phyloP scores from a whole-genome alignment of 2,888 invertebrate species.

The Trissonchulus latispiculum region DNA sequence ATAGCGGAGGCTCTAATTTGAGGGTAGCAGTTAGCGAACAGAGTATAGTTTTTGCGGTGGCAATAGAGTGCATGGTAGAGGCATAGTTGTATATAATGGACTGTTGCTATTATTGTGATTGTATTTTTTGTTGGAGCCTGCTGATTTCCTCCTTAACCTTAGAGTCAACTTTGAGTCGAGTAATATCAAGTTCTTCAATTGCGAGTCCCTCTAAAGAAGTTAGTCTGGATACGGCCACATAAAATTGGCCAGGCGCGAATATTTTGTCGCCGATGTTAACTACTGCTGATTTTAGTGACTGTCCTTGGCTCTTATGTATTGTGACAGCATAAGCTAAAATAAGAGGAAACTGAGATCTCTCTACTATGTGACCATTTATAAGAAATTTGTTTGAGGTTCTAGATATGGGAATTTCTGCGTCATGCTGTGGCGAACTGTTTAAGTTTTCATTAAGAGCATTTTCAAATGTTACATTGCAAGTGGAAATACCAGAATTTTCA shows the following conservation, averaged over 20 bases:
- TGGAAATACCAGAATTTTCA: background rate
- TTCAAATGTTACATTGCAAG: background rate
- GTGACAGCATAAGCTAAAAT: background rate
- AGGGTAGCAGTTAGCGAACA: too few species aligned
- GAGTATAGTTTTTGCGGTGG: too few species aligned
- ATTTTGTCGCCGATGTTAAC: background rate
- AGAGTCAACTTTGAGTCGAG: background rate
- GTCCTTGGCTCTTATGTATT: background rate
- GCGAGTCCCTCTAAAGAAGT: background rate
- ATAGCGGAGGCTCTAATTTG: too few species aligned
- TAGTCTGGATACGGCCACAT: background rate
- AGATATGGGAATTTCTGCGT: background rate
- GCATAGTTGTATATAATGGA: too few species aligned
- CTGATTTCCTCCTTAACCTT: constrained; percentile 4
- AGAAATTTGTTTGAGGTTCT: background rate
- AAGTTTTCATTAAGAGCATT: background rate
- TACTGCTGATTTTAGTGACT: background rate
- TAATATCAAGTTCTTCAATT: background rate
- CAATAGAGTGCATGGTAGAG: too few species aligned
- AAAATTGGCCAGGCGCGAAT: background rate
- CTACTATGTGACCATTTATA: background rate
- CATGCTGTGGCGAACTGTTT: too few species aligned
- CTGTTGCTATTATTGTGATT: too few species aligned
- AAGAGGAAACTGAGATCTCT: background rate
- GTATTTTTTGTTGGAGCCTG: too few species aligned